Conservation (phyloP, 1,140 invertebrate species). For the Drosophila fuyamai region DNA sequence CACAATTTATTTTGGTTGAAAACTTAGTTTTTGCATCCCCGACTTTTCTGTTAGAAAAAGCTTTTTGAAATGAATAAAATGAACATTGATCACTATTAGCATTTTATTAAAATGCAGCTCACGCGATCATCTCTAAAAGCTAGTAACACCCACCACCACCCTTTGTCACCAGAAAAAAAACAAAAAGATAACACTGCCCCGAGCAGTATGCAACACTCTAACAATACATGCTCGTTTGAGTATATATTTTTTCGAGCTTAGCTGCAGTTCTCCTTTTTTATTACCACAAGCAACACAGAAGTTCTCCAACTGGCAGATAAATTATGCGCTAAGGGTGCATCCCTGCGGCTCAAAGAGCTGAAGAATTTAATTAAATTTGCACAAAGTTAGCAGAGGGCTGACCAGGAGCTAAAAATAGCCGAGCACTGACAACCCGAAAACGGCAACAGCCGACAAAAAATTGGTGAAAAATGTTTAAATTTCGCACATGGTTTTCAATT, state of each 20-base stretch:
- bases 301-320: constrained; percentile 42
- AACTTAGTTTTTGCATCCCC: too few relatives aligned
- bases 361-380: constrained; percentile 77
- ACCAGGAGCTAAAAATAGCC: constrained; percentile 11
- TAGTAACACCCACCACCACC: constrained; percentile 3
- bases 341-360: constrained; percentile 67
- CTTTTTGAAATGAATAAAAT: too few relatives aligned
- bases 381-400: constrained; percentile 36
- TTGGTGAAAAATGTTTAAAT: constrained; percentile 30
- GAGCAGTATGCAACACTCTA: constrained; percentile 30
- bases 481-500: constrained; percentile 51
- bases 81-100: background rate
- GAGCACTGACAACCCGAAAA: constrained; percentile 24
- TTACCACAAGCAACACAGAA: constrained; percentile 32
- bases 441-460: constrained; percentile 5
- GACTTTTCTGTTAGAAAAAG: too few relatives aligned
- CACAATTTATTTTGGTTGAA: too few relatives aligned
- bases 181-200: constrained; percentile 3
- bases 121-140: background rate
- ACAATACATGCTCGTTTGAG: constrained; percentile 9
- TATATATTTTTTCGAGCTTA: constrained; percentile 12
- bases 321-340: constrained; percentile 69
- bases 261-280: constrained; percentile 7
- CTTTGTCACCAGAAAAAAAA: background rate
- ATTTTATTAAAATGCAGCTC: background rate